These are phyloP conservation scores for Electrona antarctica DNA, from an alignment of 2,113 vertebrate genomes.

Conservation along the genomic window DNA sequence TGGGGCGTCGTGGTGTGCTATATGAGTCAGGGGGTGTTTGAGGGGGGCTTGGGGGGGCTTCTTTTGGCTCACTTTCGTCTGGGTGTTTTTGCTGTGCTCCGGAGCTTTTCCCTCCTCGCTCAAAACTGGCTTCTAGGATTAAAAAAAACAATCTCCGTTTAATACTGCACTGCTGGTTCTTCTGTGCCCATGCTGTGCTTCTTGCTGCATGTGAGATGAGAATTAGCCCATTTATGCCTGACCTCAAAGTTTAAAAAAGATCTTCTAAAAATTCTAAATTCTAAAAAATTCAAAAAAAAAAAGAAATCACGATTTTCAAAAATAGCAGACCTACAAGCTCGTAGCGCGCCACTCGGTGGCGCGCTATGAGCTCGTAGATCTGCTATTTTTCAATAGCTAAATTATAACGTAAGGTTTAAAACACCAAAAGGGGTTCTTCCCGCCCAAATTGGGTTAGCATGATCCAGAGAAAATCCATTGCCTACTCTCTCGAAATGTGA, in stretches of 20 bases:
- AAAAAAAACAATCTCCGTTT: constrained; percentile 35
- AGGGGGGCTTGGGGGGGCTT: background rate
- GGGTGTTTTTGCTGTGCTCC: background rate
- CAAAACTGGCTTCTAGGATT: constrained; percentile 31
- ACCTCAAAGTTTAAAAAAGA: too few species aligned
- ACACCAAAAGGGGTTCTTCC: too few species aligned
- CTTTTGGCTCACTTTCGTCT: background rate
- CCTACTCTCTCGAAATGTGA: constrained; percentile 3
- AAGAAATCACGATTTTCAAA: too few species aligned
- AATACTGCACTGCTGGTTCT: constrained; percentile 16
- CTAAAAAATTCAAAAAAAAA: too few species aligned
- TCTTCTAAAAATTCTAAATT: too few species aligned
- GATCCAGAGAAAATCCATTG: constrained; percentile 9
- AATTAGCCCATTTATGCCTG: too few species aligned
- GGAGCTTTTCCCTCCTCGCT: constrained; percentile 5
- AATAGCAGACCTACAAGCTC: too few species aligned
- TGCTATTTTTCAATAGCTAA: too few species aligned
- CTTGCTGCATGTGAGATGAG: constrained; percentile 33
- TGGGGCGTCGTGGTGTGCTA: constrained; percentile 27
- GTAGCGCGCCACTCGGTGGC: too few species aligned
- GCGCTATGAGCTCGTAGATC: too few species aligned
- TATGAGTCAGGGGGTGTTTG: constrained; percentile 2
- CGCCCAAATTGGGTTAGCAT: too few species aligned
- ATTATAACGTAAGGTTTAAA: too few species aligned
- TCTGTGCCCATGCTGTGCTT: constrained; percentile 29